phyloP scores from a whole-genome alignment of 2,797 vertebrate genomes.

The Pangasius macronema region DNA sequence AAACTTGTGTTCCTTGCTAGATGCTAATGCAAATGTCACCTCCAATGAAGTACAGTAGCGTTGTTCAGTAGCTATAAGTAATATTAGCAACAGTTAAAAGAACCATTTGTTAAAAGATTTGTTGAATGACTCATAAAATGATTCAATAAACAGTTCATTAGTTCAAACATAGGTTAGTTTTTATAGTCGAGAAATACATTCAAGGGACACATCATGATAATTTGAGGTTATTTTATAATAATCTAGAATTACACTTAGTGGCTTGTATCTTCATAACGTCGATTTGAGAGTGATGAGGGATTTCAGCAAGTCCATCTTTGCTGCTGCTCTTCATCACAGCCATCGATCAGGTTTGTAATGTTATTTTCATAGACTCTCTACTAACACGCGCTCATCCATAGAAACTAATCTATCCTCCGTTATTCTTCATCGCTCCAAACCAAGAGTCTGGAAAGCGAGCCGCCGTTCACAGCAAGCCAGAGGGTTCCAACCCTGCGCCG shows the following conservation, averaged over 20 bases:
- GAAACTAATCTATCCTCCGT: not conserved
- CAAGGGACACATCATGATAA: no score
- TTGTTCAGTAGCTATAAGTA: not conserved
- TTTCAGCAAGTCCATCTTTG: not conserved
- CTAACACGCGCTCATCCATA: not conserved
- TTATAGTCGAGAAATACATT: not conserved
- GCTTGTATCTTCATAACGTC: not conserved
- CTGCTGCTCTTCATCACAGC: not conserved
- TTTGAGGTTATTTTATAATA: not conserved
- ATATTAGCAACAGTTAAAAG: not conserved
- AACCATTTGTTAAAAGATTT: not conserved
- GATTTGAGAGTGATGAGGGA: not conserved
- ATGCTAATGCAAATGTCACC: not conserved
- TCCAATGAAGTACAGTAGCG: not conserved
- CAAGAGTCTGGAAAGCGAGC: not conserved
- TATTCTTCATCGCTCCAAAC: slow-evolving; percentile 20
- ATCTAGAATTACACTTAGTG: not conserved
- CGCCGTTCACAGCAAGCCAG: not conserved
- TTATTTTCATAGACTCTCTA: slow-evolving; percentile 18
- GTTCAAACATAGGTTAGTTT: not conserved
- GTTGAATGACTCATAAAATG: not conserved
- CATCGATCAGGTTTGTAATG: not conserved
- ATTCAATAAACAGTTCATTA: not conserved
- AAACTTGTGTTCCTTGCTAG: not conserved
- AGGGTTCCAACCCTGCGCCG: not conserved